phyloP scores from a whole-genome alignment of 2,888 invertebrate genomes.

The Pseudococcus jackbeardsleyi region DNA sequence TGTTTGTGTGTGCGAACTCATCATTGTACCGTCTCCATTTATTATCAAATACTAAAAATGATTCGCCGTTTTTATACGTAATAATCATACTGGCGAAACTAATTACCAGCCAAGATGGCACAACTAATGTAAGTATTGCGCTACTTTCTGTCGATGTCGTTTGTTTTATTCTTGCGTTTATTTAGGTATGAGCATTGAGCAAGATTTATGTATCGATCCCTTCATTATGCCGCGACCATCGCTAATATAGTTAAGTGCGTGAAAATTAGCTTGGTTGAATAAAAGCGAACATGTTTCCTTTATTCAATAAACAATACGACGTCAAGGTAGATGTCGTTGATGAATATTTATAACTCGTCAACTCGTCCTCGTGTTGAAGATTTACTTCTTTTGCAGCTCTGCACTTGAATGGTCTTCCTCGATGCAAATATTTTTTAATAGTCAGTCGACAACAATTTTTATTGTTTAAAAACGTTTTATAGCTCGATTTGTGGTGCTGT shows the following conservation, averaged over 20 bases:
- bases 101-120: background rate
- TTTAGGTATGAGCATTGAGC: background rate
- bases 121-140: background rate
- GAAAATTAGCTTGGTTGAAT: background rate
- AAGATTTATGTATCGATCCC: background rate
- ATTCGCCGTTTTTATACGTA: background rate
- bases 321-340: background rate
- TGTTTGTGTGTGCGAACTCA: background rate
- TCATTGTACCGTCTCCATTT: background rate
- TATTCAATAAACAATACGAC: background rate
- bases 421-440: background rate
- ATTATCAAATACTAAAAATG: background rate
- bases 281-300: background rate
- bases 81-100: slow-evolving; percentile 3
- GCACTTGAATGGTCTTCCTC: background rate
- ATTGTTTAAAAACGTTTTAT: background rate
- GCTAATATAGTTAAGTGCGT: background rate
- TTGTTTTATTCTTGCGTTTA: background rate
- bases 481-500: background rate
- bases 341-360: background rate
- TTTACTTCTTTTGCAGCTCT: background rate
- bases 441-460: background rate
- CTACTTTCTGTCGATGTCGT: background rate
- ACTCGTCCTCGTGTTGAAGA: background rate
- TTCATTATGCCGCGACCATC: background rate